Evolutionary conservation across 2,797 vertebrate species (phyloP).

Genomic region (Gallinago nigripennis): DNA sequence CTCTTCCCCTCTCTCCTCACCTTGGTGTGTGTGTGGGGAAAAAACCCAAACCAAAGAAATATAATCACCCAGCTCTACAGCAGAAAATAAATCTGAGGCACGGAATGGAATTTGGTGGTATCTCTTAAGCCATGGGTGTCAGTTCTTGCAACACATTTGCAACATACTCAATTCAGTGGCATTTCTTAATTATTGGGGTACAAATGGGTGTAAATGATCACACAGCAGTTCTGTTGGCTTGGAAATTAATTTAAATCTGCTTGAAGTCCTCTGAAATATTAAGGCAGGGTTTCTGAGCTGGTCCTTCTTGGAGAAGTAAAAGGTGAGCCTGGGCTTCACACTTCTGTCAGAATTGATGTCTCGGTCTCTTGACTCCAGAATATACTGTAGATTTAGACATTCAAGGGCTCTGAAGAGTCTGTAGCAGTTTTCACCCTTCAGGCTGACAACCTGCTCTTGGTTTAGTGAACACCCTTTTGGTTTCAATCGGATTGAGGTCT

Average conservation of each 20-base stretch:
- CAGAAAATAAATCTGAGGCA: background rate
- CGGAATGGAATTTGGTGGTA: no score
- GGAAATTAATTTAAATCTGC: background rate
- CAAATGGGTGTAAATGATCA: background rate
- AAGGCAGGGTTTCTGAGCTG: background rate
- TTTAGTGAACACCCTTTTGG: background rate
- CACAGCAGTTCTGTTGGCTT: background rate
- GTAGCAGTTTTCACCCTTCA: background rate
- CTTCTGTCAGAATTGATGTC: background rate
- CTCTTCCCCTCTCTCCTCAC: background rate
- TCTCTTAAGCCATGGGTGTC: background rate
- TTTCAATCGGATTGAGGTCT: background rate
- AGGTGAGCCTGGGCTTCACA: background rate
- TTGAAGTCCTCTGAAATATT: background rate
- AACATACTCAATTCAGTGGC: background rate
- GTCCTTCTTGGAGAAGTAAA: background rate
- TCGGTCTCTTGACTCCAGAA: background rate
- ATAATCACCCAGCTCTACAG: background rate
- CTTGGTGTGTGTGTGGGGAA: no score
- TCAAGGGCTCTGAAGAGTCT: background rate
- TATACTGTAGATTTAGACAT: accelerated
- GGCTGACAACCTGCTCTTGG: background rate
- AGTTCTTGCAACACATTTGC: background rate
- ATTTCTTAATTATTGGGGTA: background rate
- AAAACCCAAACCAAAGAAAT: background rate